Base-by-base conservation (phyloP, 2,797 vertebrate genomes). In the Gymnodraco acuticeps region DNA sequence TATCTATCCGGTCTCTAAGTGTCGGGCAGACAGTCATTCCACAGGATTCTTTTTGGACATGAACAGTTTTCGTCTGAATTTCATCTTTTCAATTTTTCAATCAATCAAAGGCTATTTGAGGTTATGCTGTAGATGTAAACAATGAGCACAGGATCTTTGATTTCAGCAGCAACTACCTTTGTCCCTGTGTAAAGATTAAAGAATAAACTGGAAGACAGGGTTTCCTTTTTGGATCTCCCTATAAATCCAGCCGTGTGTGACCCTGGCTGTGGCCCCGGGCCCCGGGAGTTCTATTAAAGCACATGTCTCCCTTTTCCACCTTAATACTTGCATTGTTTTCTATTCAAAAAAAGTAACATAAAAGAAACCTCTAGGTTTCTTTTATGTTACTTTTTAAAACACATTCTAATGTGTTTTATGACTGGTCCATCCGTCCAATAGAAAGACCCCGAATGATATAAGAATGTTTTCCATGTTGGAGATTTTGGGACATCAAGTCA, bases 211-310 rank as follows among this genome's bases (percentile, higher is more conserved):
- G 73, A 78, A 66, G 33, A 61, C 16, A 16, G 19, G 6, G 20
- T 56, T 79, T 9, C 31, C 11, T 42, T 15, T 38, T 11, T 54
- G 54, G 58, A 51, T 53, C 64, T 51, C 19, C 64, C 43, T 71
- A 53, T 48, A 65, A 51, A 53, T 48, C 61, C 38, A 52, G 70
- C 47, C 16, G 53, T 16, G 52, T 77, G 46, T 75, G 60, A 72
- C 65, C 64, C 58, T 41, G 61, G 63, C 73, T 52, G 67, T 15
- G 69, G 47, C 46, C 85, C 85, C 66, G 47, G 72, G 42, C 63
- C 78, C 82, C 45, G 80, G 77, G 55, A 87, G 76, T 74, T 73
- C 61, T 80, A 88, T 75, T 89, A 77, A 81, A 81, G 81, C 62
- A 47, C 71, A 87, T 55, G 47, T 70, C 62, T 74, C 23, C 3